A percentile compares a stretch with the other conserved stretches of the same genome.
These are phyloP conservation scores for Glaucomys volans DNA, from an alignment of 2,113 vertebrate genomes.

Conservation along the genomic window DNA sequence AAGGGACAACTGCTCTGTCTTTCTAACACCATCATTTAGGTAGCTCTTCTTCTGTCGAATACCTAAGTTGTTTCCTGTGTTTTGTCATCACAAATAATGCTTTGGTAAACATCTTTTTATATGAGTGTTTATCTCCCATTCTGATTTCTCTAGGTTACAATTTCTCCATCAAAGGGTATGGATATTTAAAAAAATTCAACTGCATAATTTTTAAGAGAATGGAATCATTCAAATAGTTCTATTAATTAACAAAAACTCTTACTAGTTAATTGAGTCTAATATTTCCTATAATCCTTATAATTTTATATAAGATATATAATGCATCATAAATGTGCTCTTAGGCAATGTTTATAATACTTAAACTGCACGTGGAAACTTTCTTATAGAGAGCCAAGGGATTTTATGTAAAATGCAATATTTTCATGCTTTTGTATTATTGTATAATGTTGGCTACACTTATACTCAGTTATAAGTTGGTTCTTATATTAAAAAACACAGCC, in stretches of 20 bases:
- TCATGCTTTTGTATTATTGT: background rate
- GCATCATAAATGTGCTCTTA: background rate
- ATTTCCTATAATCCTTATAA: background rate
- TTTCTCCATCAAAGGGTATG: background rate
- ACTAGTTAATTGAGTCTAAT: conserved; percentile 27
- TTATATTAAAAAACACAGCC: background rate
- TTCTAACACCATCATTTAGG: background rate
- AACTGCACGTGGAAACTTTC: background rate
- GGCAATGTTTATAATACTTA: background rate
- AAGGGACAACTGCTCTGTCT: background rate
- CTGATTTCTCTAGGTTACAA: background rate
- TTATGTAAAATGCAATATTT: background rate
- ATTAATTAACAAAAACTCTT: background rate
- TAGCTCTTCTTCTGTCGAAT: background rate
- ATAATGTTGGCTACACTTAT: background rate
- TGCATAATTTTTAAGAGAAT: background rate
- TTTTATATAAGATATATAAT: conserved; percentile 40
- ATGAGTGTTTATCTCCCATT: background rate
- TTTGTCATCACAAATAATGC: background rate
- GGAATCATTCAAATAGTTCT: background rate
- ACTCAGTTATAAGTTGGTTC: background rate
- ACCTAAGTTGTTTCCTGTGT: background rate
- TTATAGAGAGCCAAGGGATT: background rate
- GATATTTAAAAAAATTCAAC: conserved; percentile 3
- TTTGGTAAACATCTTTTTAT: background rate